Percentiles rank a stretch among this genome's conserved stretches.
Evolutionary conservation across 2,797 vertebrate genomes (phyloP).

Genomic region (Onychomys arenicola): DNA sequence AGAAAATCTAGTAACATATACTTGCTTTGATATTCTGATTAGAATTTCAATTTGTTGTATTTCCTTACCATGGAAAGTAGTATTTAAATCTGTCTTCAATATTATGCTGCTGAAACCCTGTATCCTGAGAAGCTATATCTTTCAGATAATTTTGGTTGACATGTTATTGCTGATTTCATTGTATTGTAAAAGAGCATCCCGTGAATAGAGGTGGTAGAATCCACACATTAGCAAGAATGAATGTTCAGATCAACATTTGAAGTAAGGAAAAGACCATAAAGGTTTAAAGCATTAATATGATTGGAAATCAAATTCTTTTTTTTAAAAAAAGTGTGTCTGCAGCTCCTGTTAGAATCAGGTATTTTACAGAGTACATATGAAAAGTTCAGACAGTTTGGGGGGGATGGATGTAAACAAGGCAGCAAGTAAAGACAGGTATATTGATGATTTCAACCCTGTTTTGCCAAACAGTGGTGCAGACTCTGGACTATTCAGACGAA

Average conservation of each 20-base stretch:
- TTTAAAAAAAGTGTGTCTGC: background rate
- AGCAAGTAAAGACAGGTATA: background rate
- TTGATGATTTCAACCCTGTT: background rate
- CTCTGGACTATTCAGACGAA: background rate
- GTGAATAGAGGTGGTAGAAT: constrained; percentile 59
- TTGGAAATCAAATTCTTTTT: background rate
- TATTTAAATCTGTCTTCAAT: constrained; percentile 76
- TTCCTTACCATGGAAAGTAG: constrained; percentile 69
- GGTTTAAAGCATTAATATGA: background rate
- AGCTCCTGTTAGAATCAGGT: constrained; percentile 21
- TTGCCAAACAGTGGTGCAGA: background rate
- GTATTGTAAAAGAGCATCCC: constrained; percentile 55
- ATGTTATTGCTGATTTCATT: constrained; percentile 69
- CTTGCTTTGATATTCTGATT: constrained; percentile 80
- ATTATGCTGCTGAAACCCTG: constrained; percentile 53
- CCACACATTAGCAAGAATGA: constrained; percentile 41
- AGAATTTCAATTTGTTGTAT: constrained; percentile 71
- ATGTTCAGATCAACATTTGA: constrained; percentile 1
- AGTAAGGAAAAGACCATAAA: background rate
- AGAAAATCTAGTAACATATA: constrained; percentile 64
- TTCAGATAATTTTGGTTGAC: constrained; percentile 73
- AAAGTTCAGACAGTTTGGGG: background rate
- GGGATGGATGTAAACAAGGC: constrained; percentile 22
- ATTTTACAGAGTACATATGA: background rate
- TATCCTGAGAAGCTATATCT: constrained; percentile 55